These are phyloP conservation scores for Odontocolon sp. DNA, from an alignment of 2,888 invertebrate genomes.

Conservation along the genomic window DNA sequence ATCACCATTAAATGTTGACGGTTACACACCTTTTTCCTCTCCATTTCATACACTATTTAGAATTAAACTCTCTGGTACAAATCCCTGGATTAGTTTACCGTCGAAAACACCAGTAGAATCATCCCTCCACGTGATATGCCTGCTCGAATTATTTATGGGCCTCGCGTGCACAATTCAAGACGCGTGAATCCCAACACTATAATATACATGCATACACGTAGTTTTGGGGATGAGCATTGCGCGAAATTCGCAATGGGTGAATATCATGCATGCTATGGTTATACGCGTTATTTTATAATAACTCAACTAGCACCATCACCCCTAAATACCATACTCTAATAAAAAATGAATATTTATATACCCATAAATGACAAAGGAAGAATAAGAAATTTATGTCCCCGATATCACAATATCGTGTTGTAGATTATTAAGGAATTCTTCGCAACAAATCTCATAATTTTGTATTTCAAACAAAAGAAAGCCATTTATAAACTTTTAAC, in stretches of 20 bases:
- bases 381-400: too few species aligned
- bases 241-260: background rate
- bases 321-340: too few species aligned
- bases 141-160: constrained; percentile 25
- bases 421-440: background rate
- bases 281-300: background rate
- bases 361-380: too few species aligned
- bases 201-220: background rate
- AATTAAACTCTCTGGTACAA: background rate
- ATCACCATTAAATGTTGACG: constrained; percentile 3
- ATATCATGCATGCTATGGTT: background rate
- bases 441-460: too few species aligned
- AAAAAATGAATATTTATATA: too few species aligned
- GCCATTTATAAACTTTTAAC: too few species aligned
- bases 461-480: too few species aligned
- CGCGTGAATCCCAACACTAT: constrained; percentile 8
- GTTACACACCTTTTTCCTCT: constrained; percentile 14
- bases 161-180: constrained; percentile 22
- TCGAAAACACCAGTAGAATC: background rate
- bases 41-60: constrained; percentile 28
- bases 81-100: background rate
- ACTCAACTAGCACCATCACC: too few species aligned
- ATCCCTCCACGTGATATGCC: background rate
- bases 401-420: background rate
- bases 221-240: background rate